These are phyloP conservation scores for Pangasius macronema DNA, from an alignment of 2,797 vertebrate genomes.

Conservation along the genomic window DNA sequence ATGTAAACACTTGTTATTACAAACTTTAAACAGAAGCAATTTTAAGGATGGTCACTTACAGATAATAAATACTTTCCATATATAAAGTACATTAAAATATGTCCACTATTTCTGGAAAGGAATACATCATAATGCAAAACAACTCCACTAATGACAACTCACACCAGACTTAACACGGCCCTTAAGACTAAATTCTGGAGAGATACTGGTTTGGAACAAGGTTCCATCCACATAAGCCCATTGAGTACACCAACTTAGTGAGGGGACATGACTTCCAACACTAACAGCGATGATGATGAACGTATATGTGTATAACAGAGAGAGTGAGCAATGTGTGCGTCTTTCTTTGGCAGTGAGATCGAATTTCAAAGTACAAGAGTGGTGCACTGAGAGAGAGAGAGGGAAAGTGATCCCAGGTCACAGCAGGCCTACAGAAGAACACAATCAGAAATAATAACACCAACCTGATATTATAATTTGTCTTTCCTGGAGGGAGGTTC, in stretches of 20 bases:
- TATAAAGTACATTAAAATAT: conserved; percentile 1
- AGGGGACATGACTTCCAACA: conserved; percentile 2
- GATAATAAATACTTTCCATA: conserved; percentile 17
- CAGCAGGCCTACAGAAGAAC: conserved; percentile 68
- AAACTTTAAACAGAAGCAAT: neutral
- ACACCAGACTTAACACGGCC: neutral
- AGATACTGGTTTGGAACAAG: neutral
- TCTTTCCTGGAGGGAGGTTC: conserved; percentile 65
- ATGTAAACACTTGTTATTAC: conserved; percentile 12
- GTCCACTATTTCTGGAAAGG: neutral
- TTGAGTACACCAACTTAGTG: neutral
- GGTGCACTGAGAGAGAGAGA: conserved; percentile 28
- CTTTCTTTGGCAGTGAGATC: conserved; percentile 5
- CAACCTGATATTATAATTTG: conserved; percentile 77
- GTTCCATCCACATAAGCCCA: neutral
- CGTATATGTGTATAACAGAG: conserved; percentile 28
- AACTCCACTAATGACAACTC: neutral
- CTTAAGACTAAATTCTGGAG: neutral
- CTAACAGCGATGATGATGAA: conserved; percentile 18
- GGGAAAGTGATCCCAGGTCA: conserved; percentile 70
- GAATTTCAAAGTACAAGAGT: conserved; percentile 9
- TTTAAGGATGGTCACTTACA: neutral
- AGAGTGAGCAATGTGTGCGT: conserved; percentile 22
- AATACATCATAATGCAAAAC: neutral
- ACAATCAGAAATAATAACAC: conserved; percentile 79